A percentile compares a stretch with the other conserved stretches of the same genome.
phyloP scores from a whole-genome alignment of 2,888 invertebrate species.

The Drosophila buzzatii region DNA sequence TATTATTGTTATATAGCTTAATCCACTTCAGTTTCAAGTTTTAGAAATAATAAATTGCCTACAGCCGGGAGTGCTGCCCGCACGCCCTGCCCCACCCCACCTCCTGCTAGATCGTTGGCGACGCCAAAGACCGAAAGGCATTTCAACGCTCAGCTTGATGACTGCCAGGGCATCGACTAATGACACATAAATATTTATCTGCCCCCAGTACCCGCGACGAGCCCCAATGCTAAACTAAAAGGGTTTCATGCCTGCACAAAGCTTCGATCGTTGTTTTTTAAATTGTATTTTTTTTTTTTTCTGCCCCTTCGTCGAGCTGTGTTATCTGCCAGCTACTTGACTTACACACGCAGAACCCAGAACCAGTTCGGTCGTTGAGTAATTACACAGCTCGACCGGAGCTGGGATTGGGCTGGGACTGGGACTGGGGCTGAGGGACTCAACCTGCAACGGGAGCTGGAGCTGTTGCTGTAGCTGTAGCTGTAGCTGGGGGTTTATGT shows the following conservation, averaged over 20 bases:
- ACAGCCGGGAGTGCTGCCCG: slow-evolving; percentile 13
- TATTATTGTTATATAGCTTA: slow-evolving; percentile 33
- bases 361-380: slow-evolving; percentile 77
- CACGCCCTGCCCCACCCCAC: not conserved
- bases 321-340: slow-evolving; percentile 77
- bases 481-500: slow-evolving; percentile 33
- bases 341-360: slow-evolving; percentile 70
- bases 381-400: slow-evolving; percentile 63
- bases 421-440: slow-evolving; percentile 12
- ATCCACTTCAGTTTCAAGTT: slow-evolving; percentile 40
- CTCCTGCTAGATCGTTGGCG: not conserved
- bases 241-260: slow-evolving; percentile 67
- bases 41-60: slow-evolving; percentile 46
- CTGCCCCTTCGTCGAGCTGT: slow-evolving; percentile 23
- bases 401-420: slow-evolving; percentile 12
- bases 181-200: slow-evolving; percentile 78
- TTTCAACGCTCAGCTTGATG: slow-evolving; percentile 73
- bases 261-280: slow-evolving; percentile 54
- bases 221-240: slow-evolving; percentile 59
- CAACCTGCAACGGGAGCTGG: not conserved
- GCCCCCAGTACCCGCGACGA: slow-evolving; percentile 8
- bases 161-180: slow-evolving; percentile 64
- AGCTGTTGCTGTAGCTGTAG: slow-evolving; percentile 17
- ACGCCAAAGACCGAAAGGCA: slow-evolving; percentile 39
- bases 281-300: slow-evolving; percentile 28